A percentile compares a stretch with the other conserved stretches of the same genome.
Conservation (phyloP, 2,888 invertebrate species). For the Latrodectus hesperus region DNA sequence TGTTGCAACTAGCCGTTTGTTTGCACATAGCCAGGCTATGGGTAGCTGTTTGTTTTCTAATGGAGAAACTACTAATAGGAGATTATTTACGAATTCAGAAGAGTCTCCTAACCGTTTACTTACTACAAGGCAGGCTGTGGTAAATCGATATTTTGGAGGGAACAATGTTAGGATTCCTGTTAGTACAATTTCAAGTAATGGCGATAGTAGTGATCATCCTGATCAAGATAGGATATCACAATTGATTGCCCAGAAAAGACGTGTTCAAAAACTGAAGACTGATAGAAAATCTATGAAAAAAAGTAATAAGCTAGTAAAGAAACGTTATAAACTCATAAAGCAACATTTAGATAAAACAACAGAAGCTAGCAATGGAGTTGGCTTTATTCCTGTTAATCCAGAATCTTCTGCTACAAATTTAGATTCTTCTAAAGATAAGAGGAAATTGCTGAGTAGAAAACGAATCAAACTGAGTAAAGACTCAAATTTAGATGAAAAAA, state of each 20-base stretch:
- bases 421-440: slow-evolving; percentile 33
- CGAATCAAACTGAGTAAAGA: slow-evolving; percentile 31
- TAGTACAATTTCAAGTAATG: too few relatives aligned
- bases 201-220: background rate
- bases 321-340: background rate
- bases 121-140: background rate
- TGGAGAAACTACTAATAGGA: background rate
- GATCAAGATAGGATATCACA: slow-evolving; percentile 60
- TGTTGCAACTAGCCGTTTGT: background rate
- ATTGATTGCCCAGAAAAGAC: slow-evolving; percentile 60
- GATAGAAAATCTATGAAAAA: slow-evolving; percentile 13
- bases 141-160: too few relatives aligned
- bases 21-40: background rate
- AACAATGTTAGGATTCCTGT: too few relatives aligned
- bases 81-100: background rate
- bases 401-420: background rate
- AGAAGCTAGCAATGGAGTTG: background rate
- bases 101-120: background rate
- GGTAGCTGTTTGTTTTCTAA: too few relatives aligned
- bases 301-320: background rate
- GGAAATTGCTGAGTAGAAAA: slow-evolving; percentile 31
- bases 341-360: background rate
- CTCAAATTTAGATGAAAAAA: background rate
- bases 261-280: slow-evolving; percentile 35
- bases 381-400: background rate